Percentiles rank a stretch among this genome's conserved stretches.
These are phyloP conservation scores for Mormyrus proboscirostris DNA, from an alignment of 2,797 vertebrate genomes.

Conservation along the genomic window DNA sequence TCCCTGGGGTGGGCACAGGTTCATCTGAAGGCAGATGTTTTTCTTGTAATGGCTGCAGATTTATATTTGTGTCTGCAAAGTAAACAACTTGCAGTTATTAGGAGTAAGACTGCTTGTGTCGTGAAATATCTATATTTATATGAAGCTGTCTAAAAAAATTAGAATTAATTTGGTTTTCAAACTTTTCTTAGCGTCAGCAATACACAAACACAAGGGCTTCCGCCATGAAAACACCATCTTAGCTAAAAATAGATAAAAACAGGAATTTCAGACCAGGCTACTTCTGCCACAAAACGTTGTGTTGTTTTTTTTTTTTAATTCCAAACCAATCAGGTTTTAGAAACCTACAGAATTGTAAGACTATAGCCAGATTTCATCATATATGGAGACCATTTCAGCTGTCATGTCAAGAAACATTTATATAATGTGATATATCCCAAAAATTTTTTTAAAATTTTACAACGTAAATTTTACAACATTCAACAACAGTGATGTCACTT, in stretches of 20 bases:
- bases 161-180: neutral
- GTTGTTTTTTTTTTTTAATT: neutral
- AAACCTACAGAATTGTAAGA: neutral
- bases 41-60: neutral
- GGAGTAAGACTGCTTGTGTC: neutral
- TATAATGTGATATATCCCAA: neutral
- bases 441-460: neutral
- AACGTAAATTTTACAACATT: neutral
- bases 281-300: neutral
- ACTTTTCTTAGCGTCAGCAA: neutral
- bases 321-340: neutral
- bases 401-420: neutral
- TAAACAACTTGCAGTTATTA: neutral
- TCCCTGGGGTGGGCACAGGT: neutral
- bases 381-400: neutral
- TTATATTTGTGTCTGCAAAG: neutral
- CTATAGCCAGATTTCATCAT: neutral
- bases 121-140: neutral
- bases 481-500: neutral
- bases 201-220: neutral
- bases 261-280: neutral
- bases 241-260: neutral
- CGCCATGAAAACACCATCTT: neutral
- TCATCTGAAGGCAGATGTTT: neutral
- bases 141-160: neutral